phyloP scores from a whole-genome alignment of 2,113 vertebrate species.

The Patagioenas fasciata region DNA sequence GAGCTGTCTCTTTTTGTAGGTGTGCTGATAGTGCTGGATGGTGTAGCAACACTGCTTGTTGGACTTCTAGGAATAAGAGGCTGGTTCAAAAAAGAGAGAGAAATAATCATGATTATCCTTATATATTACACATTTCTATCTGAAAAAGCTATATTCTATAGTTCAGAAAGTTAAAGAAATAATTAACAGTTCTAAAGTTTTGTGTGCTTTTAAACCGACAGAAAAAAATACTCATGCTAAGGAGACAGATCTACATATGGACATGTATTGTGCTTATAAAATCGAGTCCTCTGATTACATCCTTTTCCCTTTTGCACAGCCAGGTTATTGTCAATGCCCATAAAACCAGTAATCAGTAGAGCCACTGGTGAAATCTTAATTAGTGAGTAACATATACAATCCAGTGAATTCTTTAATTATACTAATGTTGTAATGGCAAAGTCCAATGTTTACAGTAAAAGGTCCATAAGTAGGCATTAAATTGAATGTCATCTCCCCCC shows the following conservation, averaged over 20 bases:
- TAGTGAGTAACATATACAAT: background rate
- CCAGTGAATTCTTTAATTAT: slow-evolving; percentile 34
- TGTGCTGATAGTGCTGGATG: slow-evolving; percentile 95
- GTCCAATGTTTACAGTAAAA: slow-evolving; percentile 25
- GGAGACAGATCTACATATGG: background rate
- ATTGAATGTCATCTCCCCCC: slow-evolving; percentile 2
- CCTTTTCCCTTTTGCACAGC: background rate
- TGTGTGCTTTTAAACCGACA: background rate
- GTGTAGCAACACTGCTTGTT: slow-evolving; percentile 93
- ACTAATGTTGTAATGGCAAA: slow-evolving; percentile 3
- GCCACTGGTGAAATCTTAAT: background rate
- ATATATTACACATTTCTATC: background rate
- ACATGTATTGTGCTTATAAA: background rate
- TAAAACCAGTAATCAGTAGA: background rate
- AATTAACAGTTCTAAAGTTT: background rate
- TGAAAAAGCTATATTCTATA: background rate
- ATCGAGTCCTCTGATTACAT: background rate
- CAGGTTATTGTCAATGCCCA: background rate
- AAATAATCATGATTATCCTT: slow-evolving; percentile 56
- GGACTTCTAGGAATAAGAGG: slow-evolving; percentile 97
- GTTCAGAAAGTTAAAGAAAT: background rate
- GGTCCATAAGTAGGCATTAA: slow-evolving; percentile 25
- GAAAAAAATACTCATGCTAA: background rate
- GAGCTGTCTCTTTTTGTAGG: slow-evolving; percentile 95
- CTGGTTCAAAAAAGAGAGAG: slow-evolving; percentile 80